Percentiles rank a stretch among this genome's conserved stretches.
Evolutionary conservation across 2,113 vertebrate genomes (phyloP).

Genomic region (Nyctibius bracteatus): DNA sequence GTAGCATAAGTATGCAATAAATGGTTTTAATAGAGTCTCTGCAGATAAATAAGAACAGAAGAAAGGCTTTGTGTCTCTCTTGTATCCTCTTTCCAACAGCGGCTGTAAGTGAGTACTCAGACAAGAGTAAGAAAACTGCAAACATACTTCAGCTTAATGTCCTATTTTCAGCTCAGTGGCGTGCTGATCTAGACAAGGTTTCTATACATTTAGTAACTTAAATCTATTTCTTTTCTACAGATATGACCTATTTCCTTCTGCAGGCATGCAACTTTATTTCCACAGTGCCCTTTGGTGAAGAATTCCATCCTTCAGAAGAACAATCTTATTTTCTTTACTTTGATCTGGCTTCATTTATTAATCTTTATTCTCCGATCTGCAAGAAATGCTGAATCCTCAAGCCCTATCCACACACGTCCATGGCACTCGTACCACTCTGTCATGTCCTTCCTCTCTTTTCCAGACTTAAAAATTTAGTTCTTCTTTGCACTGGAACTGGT

Average conservation of each 20-base stretch:
- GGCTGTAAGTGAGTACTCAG: background rate
- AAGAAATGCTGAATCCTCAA: background rate
- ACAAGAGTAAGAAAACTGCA: background rate
- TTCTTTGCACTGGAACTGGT: background rate
- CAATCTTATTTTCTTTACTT: background rate
- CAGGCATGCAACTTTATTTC: background rate
- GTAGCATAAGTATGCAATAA: background rate
- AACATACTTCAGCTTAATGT: background rate
- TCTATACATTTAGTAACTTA: background rate
- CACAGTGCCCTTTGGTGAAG: background rate
- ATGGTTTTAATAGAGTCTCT: background rate
- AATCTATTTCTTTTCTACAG: background rate
- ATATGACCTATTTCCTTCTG: background rate
- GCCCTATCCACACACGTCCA: fast-evolving
- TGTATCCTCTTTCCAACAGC: background rate
- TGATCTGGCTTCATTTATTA: background rate
- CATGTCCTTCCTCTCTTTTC: background rate
- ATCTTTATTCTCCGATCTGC: background rate
- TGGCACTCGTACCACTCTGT: background rate
- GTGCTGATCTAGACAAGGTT: background rate
- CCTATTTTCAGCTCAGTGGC: background rate
- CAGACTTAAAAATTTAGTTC: background rate
- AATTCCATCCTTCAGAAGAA: background rate
- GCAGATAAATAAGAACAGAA: background rate
- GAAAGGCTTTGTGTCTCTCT: background rate